Evolutionary conservation across 2,113 vertebrate genomes (phyloP).

Genomic region (Thomomys bottae): DNA sequence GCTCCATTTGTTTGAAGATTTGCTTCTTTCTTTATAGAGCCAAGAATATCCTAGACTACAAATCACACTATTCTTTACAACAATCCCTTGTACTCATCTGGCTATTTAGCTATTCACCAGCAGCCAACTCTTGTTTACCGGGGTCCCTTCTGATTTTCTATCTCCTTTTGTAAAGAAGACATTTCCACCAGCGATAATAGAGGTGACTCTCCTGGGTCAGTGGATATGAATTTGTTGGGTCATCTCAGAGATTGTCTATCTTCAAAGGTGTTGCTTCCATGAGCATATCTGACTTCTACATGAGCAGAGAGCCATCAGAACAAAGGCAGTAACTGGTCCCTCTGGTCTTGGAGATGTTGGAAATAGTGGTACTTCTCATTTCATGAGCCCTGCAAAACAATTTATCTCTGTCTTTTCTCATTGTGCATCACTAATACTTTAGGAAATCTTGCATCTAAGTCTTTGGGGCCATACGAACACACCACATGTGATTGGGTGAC

Average conservation of each 20-base stretch:
- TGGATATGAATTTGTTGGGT: neutral
- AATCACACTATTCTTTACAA: neutral
- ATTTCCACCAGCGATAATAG: neutral
- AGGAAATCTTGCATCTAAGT: neutral
- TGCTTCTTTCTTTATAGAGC: slow-evolving; percentile 23
- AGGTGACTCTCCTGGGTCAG: neutral
- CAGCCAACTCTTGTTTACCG: neutral
- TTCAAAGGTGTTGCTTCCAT: neutral
- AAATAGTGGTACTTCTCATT: neutral
- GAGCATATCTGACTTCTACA: neutral
- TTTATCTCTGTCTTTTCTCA: neutral
- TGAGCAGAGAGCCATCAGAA: neutral
- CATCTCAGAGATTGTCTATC: neutral
- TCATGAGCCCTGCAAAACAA: neutral
- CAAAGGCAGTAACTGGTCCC: neutral
- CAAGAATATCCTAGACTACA: neutral
- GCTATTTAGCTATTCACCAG: too few relatives aligned
- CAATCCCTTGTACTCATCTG: neutral
- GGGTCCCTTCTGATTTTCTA: neutral
- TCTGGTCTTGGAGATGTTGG: neutral
- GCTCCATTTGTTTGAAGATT: neutral
- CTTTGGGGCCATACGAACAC: neutral
- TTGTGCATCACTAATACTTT: fast-evolving
- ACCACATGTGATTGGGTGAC: neutral
- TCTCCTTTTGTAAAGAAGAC: neutral